A percentile compares a stretch with the other conserved stretches of the same genome.
These are phyloP conservation scores for Macrophya alboannulata DNA, from an alignment of 2,888 invertebrate genomes.

Conservation along the genomic window DNA sequence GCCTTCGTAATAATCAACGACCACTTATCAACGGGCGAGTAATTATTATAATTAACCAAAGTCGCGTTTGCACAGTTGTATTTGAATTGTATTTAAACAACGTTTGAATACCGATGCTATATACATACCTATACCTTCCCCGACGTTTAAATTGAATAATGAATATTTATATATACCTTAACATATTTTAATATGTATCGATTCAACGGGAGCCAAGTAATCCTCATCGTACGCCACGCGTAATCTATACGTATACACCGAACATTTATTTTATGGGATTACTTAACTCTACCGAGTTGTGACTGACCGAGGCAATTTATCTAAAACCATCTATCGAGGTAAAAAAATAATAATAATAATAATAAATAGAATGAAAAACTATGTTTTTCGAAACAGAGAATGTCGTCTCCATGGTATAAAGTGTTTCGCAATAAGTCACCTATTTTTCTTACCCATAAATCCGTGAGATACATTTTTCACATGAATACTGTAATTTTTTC, in stretches of 20 bases:
- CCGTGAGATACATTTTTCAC: constrained; percentile 1
- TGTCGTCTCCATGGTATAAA: neutral
- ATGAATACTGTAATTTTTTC: constrained; percentile 19
- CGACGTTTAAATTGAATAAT: constrained; percentile 32
- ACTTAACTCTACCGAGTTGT: neutral
- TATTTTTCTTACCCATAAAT: neutral
- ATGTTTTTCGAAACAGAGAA: neutral
- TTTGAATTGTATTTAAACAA: constrained; percentile 49
- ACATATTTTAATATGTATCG: constrained; percentile 53
- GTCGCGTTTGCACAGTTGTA: constrained; percentile 43
- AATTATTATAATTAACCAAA: constrained; percentile 46
- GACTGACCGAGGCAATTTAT: constrained; percentile 22
- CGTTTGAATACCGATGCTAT: neutral
- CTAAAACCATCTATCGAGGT: neutral
- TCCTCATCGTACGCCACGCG: too few relatives aligned
- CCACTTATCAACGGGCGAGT: constrained; percentile 43
- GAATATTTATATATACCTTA: constrained; percentile 48
- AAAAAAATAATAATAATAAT: neutral
- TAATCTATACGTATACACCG: neutral
- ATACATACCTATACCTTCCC: too few relatives aligned
- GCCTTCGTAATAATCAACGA: constrained; percentile 48
- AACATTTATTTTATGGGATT: constrained; percentile 10
- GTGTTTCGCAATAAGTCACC: constrained; percentile 44
- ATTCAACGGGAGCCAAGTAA: neutral
- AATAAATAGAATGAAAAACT: neutral